Evolutionary conservation across 2,888 invertebrate genomes (phyloP).

Genomic region (Phragmatobia fuliginosa): DNA sequence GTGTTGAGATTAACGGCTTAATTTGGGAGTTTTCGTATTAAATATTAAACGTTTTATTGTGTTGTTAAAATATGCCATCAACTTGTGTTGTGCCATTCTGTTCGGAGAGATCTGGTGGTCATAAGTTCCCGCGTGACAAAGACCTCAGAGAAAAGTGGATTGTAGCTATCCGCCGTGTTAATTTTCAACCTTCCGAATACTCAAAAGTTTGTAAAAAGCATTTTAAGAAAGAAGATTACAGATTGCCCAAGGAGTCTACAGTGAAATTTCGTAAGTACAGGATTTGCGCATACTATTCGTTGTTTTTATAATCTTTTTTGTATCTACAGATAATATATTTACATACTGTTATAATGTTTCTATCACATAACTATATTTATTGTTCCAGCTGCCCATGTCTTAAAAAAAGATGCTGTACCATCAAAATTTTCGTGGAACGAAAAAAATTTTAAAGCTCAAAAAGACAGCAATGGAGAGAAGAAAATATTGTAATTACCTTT

Average conservation of each 20-base stretch:
- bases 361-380: background rate
- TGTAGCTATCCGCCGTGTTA: constrained; percentile 24
- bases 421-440: constrained; percentile 32
- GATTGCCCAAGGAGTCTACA: constrained; percentile 20
- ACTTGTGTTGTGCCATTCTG: constrained; percentile 26
- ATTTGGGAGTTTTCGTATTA: background rate
- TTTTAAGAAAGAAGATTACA: constrained; percentile 24
- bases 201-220: constrained; percentile 26
- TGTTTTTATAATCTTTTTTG: background rate
- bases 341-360: background rate
- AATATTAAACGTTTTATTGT: background rate
- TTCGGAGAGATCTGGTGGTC: constrained; percentile 23
- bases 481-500: constrained; percentile 11
- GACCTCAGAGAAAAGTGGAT: constrained; percentile 25
- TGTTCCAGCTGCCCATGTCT: constrained; percentile 19
- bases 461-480: constrained; percentile 8
- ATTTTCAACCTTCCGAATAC: constrained; percentile 23
- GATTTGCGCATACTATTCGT: background rate
- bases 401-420: constrained; percentile 33
- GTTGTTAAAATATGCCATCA: constrained; percentile 13
- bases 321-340: background rate
- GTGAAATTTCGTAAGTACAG: constrained; percentile 17
- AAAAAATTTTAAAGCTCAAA: background rate
- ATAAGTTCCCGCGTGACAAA: constrained; percentile 29
- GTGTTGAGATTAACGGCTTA: background rate